Evolutionary conservation across 2,113 vertebrate species (phyloP).

Genomic region (Chrysemys picta): DNA sequence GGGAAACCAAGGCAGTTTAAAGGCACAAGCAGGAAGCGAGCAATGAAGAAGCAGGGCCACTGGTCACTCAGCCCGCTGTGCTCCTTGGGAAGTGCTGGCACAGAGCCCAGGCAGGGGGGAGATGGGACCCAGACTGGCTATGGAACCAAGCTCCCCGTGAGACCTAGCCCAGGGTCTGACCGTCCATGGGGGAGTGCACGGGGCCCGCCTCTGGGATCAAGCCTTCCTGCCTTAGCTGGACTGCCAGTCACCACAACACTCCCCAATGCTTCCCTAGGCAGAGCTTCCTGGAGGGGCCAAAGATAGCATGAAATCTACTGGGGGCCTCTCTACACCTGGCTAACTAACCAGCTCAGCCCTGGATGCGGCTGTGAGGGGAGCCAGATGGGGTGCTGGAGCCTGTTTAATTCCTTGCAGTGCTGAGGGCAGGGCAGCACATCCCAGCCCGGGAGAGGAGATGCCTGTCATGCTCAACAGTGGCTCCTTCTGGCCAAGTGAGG

Average conservation of each 20-base stretch:
- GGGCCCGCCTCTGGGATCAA: no score
- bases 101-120: neutral
- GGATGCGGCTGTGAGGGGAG: neutral
- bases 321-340: neutral
- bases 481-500: neutral
- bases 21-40: neutral
- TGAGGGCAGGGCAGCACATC: no score
- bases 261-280: neutral
- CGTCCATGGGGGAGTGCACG: neutral
- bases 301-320: neutral
- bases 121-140: neutral
- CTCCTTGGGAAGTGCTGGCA: neutral
- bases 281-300: neutral
- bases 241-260: neutral
- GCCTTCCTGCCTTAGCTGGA: no score
- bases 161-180: neutral
- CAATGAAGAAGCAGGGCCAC: neutral
- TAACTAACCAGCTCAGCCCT: neutral
- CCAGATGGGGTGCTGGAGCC: neutral
- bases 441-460: neutral
- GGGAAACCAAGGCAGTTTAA: neutral
- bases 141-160: neutral
- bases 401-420: neutral
- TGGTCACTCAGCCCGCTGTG: neutral
- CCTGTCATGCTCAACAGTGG: neutral